These are phyloP conservation scores for Micromys minutus DNA, from an alignment of 2,113 vertebrate genomes.

Conservation along the genomic window DNA sequence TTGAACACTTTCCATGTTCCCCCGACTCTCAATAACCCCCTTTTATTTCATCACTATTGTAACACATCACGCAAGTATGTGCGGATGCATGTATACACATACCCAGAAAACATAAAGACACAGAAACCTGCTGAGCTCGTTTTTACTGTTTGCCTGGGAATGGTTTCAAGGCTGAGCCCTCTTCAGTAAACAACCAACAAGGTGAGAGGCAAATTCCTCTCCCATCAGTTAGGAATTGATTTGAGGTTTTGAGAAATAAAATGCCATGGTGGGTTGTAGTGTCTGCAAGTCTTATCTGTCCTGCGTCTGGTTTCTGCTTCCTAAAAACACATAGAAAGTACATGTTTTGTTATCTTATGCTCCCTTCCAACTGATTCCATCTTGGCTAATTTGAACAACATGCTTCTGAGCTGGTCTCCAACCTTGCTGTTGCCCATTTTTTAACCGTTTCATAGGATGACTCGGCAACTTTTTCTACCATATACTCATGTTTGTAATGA, in stretches of 20 bases:
- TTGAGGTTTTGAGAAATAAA: slow-evolving; percentile 28
- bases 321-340: slow-evolving; percentile 32
- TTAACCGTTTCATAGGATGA: neutral
- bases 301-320: neutral
- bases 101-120: neutral
- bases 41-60: neutral
- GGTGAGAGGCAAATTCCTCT: neutral
- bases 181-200: too few species aligned
- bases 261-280: neutral
- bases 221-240: neutral
- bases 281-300: neutral
- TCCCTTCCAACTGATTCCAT: slow-evolving; percentile 5
- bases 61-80: neutral
- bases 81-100: neutral
- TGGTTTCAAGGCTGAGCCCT: neutral
- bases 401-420: neutral
- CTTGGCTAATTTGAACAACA: slow-evolving; percentile 37
- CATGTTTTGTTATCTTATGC: neutral
- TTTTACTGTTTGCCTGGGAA: neutral
- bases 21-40: neutral
- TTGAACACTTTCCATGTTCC: neutral
- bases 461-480: slow-evolving; percentile 11
- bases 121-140: neutral
- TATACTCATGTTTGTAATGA: slow-evolving; percentile 43
- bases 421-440: slow-evolving; percentile 47